These are phyloP conservation scores for Silurus glanis DNA, from an alignment of 2,113 vertebrate genomes.

Conservation along the genomic window DNA sequence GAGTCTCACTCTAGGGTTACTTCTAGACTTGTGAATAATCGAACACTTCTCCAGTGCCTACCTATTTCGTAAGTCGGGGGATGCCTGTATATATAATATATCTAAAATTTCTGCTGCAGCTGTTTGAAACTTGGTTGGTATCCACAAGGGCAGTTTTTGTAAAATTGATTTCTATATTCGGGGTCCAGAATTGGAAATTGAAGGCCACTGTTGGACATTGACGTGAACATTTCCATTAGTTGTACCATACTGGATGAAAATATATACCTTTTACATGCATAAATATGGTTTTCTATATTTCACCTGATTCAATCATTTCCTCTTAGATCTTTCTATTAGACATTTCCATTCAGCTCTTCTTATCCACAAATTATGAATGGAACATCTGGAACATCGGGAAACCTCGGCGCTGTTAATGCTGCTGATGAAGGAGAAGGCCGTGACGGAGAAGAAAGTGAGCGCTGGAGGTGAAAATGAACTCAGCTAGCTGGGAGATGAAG, in stretches of 20 bases:
- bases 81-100: no score
- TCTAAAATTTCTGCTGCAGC: neutral
- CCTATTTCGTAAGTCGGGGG: no score
- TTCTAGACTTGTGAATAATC: no score
- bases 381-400: slow-evolving; percentile 15
- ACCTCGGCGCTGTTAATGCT: neutral
- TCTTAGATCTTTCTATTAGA: neutral
- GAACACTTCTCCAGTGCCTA: no score
- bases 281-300: neutral
- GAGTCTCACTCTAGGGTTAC: no score
- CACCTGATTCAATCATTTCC: neutral
- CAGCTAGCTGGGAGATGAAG: slow-evolving; percentile 26
- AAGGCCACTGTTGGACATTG: neutral
- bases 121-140: neutral
- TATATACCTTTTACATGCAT: neutral
- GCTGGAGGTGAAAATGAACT: slow-evolving; percentile 40
- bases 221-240: neutral
- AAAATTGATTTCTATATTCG: neutral
- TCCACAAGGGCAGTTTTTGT: neutral
- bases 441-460: neutral
- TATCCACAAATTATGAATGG: neutral
- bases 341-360: neutral
- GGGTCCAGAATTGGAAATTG: neutral
- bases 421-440: neutral
- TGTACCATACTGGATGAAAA: neutral